Evolutionary conservation across 2,113 vertebrate species (phyloP), one percentile per base, ranked within the genome.

Genomic region (Suncus etruscus): DNA sequence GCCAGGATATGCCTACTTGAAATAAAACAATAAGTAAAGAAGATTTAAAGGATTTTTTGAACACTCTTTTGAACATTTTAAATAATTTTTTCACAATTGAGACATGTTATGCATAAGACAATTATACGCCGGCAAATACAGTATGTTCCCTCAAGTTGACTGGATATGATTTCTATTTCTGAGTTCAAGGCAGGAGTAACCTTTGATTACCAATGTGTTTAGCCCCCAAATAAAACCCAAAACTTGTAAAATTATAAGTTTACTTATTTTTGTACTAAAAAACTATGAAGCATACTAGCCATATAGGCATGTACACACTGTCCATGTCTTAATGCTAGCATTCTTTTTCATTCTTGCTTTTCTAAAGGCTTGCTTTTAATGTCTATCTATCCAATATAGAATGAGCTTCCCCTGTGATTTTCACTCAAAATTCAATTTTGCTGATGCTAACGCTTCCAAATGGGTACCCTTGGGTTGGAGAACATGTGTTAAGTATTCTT

Each of bases 401-500:
- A 72, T 8, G 15, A 66, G 5, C 16, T 80, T 88, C 31, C 74
- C 54, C 29, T 80, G 54, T 12, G 11, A 14, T 95, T 83, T 96
- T 87, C 69, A 74, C 15, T 32, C 54, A 83, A 2, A 89, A 92
- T 94, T 92, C 45, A 83, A 61, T 86, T 92, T 86, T n/a, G 32
- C 54, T 91, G 63, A 63, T 86, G n/a, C 68, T 90, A 10, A 58
- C 65, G 54, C 61, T 91, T 94, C n/a, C 91, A 48, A 75, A 11
- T 83, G 22, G 63, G 90, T 77, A 90, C 45, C 54, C 83, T 90
- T 90, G 88, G 78, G 69, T 93, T 66, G 68, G 51, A 91, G 75
- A 95, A 92, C 69, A 93, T 66, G 66, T 93, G 91, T 91, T 94
- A 85, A 92, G 79, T 83, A 94, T 94, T 94, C 68, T 89, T 91